Base-by-base conservation (phyloP, 1,140 invertebrate genomes). In the Eciton burchellii region DNA sequence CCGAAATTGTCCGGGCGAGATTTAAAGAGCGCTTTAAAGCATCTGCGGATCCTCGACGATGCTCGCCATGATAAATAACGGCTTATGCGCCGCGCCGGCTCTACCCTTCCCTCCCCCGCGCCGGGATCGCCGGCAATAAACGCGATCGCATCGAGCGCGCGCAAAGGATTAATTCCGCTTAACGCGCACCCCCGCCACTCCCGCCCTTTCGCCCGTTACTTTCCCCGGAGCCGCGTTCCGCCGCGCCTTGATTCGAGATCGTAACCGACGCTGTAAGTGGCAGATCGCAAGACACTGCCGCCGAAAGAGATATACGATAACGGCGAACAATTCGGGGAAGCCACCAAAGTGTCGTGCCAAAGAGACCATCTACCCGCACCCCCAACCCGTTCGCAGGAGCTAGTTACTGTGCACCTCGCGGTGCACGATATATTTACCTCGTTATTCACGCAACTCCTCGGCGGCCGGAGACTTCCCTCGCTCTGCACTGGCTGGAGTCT, bases 401-500 rank as follows among this genome's bases (percentile, higher is more conserved):
- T 74, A 26, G 41, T 47, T 29, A 49, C 16, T n/a, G 24, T 41
- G 43, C 19, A 54, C 47, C 14, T 12, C n/a, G 5, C 9, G 5
- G 26, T 21, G 47, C 11, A 35, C 41, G 49, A 19, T 85, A 65
- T 77, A 49, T 49, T 52, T 77, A 45, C 57, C 56, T 54, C 54
- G 76, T 88, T 90, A 90, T 91, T 91, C 90, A 91, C 90, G 87
- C 89, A 88, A 90, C 70, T n/a, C n/a, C n/a, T n/a, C n/a, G n/a
- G n/a, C n/a, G n/a, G n/a, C n/a, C n/a, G n/a, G n/a, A n/a, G n/a
- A n/a, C n/a, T n/a, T n/a, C n/a, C n/a, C n/a, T n/a, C n/a, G n/a
- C n/a, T n/a, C n/a, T n/a, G n/a, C n/a, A n/a, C n/a, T n/a, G n/a
- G n/a, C n/a, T n/a, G n/a, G n/a, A n/a, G n/a, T n/a, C n/a, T n/a